These are phyloP conservation scores for Oceanodroma leucorhoa DNA, from an alignment of 2,797 vertebrate genomes.

Conservation along the genomic window DNA sequence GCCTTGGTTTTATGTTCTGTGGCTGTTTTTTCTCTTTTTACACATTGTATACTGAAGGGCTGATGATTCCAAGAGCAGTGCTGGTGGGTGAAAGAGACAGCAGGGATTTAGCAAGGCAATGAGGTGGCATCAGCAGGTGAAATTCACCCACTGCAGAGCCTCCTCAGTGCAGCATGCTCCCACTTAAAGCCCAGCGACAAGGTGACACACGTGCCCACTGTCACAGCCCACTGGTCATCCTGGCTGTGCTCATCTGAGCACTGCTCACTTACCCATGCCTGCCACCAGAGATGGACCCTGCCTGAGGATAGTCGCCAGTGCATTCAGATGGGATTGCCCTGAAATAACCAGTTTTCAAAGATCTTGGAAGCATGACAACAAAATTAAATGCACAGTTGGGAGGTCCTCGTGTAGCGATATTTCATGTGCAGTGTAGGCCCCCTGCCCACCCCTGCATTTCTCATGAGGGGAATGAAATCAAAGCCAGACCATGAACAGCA, in stretches of 20 bases:
- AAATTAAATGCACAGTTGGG: not conserved
- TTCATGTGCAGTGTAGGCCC: not conserved
- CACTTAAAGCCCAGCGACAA: not conserved
- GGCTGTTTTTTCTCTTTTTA: not conserved
- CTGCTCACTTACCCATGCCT: not conserved
- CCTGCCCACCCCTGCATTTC: not conserved
- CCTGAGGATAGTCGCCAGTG: fast-evolving
- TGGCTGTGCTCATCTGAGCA: not conserved
- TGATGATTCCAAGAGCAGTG: not conserved
- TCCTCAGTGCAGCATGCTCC: not conserved
- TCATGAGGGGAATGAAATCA: not conserved
- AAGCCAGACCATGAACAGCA: not conserved
- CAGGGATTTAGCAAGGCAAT: not conserved
- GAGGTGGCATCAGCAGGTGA: conserved; percentile 38
- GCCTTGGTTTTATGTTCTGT: not conserved
- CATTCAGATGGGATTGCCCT: fast-evolving
- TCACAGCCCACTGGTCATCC: not conserved
- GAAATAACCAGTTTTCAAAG: not conserved
- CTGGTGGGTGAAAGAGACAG: conserved; percentile 27
- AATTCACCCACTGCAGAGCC: not conserved
- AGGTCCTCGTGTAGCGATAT: not conserved
- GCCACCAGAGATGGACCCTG: not conserved
- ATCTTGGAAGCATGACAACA: not conserved
- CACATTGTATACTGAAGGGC: not conserved
- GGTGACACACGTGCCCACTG: not conserved